Percentiles rank a stretch among this genome's conserved stretches.
These are phyloP conservation scores for Aptenodytes forsteri DNA, from an alignment of 2,113 vertebrate species.

Conservation along the genomic window DNA sequence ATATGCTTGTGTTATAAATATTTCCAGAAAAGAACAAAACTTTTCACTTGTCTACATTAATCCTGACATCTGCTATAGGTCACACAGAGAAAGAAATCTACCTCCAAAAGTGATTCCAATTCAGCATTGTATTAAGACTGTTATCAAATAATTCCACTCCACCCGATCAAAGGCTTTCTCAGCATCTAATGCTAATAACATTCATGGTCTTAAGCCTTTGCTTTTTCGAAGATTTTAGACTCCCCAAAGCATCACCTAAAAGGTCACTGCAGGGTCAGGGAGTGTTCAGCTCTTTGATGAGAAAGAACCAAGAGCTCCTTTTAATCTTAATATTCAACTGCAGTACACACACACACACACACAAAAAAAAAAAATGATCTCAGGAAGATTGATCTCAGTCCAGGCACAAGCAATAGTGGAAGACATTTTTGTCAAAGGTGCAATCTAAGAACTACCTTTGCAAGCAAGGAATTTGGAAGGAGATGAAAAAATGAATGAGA, in stretches of 20 bases:
- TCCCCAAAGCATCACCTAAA: background rate
- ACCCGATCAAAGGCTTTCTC: background rate
- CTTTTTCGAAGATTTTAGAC: background rate
- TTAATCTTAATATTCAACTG: conserved; percentile 1
- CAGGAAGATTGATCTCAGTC: background rate
- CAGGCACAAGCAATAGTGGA: background rate
- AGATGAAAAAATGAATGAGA: conserved; percentile 8
- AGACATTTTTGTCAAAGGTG: background rate
- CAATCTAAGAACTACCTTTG: background rate
- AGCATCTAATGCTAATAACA: background rate
- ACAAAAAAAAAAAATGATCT: background rate
- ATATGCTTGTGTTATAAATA: background rate
- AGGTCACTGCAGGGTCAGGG: background rate
- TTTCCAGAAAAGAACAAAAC: background rate
- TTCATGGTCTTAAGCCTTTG: background rate
- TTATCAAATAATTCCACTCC: background rate
- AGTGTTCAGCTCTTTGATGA: background rate
- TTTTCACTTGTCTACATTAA: background rate
- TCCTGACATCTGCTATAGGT: background rate
- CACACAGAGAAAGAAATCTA: background rate
- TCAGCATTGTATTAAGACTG: background rate
- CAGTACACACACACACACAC: background rate
- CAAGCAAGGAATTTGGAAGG: conserved; percentile 23
- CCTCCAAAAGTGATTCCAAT: background rate
- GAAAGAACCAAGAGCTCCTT: background rate